Evolutionary conservation across 1,140 invertebrate species (phyloP), one percentile per base, ranked within the genome.

Genomic region (Forficula auricularia): DNA sequence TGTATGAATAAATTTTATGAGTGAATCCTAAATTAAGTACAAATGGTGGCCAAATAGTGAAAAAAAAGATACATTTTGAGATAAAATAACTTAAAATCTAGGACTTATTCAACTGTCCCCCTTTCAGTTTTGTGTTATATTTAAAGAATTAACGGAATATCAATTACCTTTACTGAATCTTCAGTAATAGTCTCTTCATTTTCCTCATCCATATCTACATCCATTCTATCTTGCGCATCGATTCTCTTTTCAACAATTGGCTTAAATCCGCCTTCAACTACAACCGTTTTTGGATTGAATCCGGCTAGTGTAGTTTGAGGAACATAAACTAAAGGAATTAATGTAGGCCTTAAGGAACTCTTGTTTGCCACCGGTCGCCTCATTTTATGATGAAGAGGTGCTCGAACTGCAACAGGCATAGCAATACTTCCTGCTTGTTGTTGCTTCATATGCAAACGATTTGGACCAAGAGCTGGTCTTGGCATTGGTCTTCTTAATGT

Each of bases 191-290:
- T 38, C 30, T 22, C 38, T 12, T 15, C 40, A 16, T 22, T 38
- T 42, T 45, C 44, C 8, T 13, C 22, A 15, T 45, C 44, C 2
- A 18, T 13, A 3, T 38, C 34, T 2, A 43, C 34, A 19, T 20
- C 14, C 19, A 67, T 64, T 44, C 66, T 63, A 30, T 73, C 65
- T 49, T 72, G 60, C 19, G 59, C 59, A 2, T 57, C 56, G 1
- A 50, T 44, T n/a, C 45, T 51, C 13, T 69, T 72, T 13, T 67
- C 64, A n/a, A 82, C 69, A 13, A 86, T 84, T 1, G 83, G 82
- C 44, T 76, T 80, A 51, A 87, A 87, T 0, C 82, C 82, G 40
- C 79, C 72, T 60, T 86, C 82, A 22, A 85, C 76, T 0, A 85
- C 74, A 12, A 87, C 75, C 0, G 78, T 77, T 44, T 75, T 72